These are phyloP conservation scores for Temnothorax curvispinosus DNA, from an alignment of 1,140 invertebrate genomes.

Conservation along the genomic window DNA sequence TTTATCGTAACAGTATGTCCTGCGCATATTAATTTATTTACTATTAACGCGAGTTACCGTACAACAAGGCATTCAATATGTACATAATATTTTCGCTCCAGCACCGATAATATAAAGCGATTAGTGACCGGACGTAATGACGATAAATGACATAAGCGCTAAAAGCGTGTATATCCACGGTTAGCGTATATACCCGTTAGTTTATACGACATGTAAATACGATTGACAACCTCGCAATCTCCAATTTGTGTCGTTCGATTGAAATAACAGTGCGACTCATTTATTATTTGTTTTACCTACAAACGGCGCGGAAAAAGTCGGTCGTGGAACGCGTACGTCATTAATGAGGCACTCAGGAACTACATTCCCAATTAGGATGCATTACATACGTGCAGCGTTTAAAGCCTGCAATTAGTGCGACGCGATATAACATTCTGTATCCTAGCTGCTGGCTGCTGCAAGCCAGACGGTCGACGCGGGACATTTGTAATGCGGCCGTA, in stretches of 20 bases:
- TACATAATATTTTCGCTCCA: conserved; percentile 27
- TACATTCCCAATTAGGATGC: conserved; percentile 52
- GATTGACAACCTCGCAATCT: conserved; percentile 13
- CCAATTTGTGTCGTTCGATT: conserved; percentile 31
- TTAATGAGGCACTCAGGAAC: conserved; percentile 55
- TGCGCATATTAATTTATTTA: not conserved
- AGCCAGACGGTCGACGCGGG: not conserved
- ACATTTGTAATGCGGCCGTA: conserved; percentile 46
- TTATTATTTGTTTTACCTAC: conserved; percentile 25
- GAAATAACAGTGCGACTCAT: conserved; percentile 1
- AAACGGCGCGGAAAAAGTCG: not conserved
- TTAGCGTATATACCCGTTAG: not conserved
- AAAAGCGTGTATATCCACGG: conserved; percentile 2
- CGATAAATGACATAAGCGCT: conserved; percentile 47
- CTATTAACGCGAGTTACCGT: conserved; percentile 15
- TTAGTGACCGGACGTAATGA: conserved; percentile 29
- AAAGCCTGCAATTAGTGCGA: conserved; percentile 51
- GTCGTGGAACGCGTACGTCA: not conserved
- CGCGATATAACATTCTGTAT: not conserved
- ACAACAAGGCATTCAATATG: conserved; percentile 18
- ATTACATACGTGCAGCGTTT: conserved; percentile 21
- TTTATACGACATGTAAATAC: conserved; percentile 32
- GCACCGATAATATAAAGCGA: conserved; percentile 16
- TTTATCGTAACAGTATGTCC: not conserved
- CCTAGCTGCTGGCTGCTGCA: not conserved